phyloP scores from a whole-genome alignment of 2,888 invertebrate genomes.

The Andrena chrysosceles region DNA sequence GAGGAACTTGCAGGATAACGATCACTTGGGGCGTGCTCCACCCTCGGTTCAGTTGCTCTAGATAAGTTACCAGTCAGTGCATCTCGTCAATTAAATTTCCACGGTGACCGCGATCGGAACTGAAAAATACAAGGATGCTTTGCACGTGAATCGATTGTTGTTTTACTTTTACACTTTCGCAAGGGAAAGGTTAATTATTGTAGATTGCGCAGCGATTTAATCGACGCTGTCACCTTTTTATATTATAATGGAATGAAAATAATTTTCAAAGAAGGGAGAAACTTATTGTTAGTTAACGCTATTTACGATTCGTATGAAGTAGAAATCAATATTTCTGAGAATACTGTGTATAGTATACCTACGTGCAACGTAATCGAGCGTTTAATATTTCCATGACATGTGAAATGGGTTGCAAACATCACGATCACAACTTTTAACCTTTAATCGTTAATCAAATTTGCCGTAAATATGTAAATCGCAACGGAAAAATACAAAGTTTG shows the following conservation, averaged over 20 bases:
- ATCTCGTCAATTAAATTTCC: constrained; percentile 59
- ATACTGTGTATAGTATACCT: neutral
- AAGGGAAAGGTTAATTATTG: too few relatives aligned
- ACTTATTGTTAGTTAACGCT: neutral
- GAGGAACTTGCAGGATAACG: constrained; percentile 45
- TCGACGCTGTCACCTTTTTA: too few relatives aligned
- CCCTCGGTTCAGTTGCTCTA: constrained; percentile 26
- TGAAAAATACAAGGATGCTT: constrained; percentile 1
- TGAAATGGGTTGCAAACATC: constrained; percentile 9
- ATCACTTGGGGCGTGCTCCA: constrained; percentile 33
- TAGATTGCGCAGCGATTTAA: too few relatives aligned
- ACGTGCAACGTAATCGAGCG: neutral
- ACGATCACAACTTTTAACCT: constrained; percentile 41
- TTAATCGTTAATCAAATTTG: neutral
- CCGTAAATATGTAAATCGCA: constrained; percentile 11
- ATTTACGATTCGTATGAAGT: neutral
- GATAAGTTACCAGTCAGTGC: constrained; percentile 38
- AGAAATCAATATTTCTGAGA: neutral
- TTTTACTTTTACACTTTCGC: too few relatives aligned
- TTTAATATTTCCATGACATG: neutral
- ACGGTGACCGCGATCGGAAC: constrained; percentile 42
- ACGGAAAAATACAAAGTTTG: neutral
- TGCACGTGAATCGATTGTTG: neutral
- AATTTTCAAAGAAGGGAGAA: too few relatives aligned
- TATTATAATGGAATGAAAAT: too few relatives aligned